Percentiles rank a stretch among this genome's conserved stretches.
Evolutionary conservation across 2,113 vertebrate genomes (phyloP).

Genomic region (Sylvietta virens): DNA sequence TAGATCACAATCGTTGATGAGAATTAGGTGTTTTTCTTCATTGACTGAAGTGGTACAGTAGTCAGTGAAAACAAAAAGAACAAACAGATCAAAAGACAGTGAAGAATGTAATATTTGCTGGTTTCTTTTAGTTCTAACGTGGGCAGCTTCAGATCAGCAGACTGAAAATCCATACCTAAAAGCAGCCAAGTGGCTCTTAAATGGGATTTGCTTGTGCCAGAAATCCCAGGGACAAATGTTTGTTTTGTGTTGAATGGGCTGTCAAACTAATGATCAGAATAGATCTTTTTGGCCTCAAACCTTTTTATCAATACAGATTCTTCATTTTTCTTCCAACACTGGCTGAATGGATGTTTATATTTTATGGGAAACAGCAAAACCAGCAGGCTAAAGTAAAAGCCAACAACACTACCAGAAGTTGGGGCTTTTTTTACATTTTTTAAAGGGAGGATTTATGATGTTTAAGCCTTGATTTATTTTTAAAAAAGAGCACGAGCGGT

Average conservation of each 20-base stretch:
- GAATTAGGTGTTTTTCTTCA: background rate
- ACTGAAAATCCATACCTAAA: background rate
- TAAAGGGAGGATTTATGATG: background rate
- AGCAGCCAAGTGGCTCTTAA: background rate
- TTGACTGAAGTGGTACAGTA: background rate
- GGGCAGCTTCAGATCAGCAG: background rate
- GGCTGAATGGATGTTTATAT: background rate
- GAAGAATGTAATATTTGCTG: background rate
- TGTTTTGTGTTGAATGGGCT: background rate
- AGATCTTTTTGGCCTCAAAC: background rate
- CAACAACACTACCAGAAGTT: background rate
- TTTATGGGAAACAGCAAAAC: background rate
- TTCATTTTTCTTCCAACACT: background rate
- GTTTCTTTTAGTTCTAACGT: background rate
- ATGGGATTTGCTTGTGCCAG: background rate
- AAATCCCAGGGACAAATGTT: background rate
- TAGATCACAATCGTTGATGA: background rate
- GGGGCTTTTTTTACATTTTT: background rate
- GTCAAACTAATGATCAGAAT: background rate
- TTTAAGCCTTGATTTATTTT: background rate
- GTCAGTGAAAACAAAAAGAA: background rate
- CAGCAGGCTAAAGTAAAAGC: background rate
- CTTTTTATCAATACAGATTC: background rate
- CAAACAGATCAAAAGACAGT: background rate
- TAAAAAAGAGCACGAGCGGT: background rate